Evolutionary conservation across 2,888 invertebrate genomes (phyloP).

Genomic region (Ceriagrion tenellum): DNA sequence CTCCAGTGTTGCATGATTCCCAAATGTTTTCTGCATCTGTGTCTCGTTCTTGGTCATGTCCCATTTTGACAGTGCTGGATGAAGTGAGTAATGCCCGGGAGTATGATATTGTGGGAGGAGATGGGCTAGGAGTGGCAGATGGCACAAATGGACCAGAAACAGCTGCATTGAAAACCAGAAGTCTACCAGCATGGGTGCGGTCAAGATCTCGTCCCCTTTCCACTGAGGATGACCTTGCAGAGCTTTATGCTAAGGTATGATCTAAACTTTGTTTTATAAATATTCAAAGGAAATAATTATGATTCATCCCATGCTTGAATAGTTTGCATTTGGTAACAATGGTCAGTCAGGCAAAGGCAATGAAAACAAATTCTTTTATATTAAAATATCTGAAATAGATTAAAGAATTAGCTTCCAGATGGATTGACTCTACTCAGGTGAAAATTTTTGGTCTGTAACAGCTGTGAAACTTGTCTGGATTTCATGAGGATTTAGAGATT

Average conservation of each 20-base stretch:
- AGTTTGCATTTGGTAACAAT: neutral
- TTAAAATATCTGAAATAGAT: too few relatives aligned
- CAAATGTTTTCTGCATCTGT: too few relatives aligned
- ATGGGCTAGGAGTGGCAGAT: neutral
- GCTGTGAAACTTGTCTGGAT: too few relatives aligned
- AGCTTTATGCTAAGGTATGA: constrained; percentile 84
- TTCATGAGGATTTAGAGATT: too few relatives aligned
- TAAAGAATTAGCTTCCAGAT: too few relatives aligned
- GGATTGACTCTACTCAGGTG: too few relatives aligned
- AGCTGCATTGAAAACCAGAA: constrained; percentile 81
- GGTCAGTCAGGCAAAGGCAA: neutral
- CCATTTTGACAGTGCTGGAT: constrained; percentile 80
- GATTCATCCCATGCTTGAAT: neutral
- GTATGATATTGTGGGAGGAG: constrained; percentile 43
- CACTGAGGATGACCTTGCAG: constrained; percentile 85
- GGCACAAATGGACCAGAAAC: constrained; percentile 33
- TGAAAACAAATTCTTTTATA: too few relatives aligned
- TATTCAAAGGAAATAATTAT: neutral
- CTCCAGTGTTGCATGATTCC: too few relatives aligned
- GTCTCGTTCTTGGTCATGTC: neutral
- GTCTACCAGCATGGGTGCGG: constrained; percentile 86
- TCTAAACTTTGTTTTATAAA: neutral
- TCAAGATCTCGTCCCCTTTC: constrained; percentile 85
- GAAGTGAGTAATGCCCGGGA: constrained; percentile 79
- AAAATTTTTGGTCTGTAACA: too few relatives aligned